These are phyloP conservation scores for Lanius ludovicianus DNA, from an alignment of 2,113 vertebrate species.

Conservation along the genomic window DNA sequence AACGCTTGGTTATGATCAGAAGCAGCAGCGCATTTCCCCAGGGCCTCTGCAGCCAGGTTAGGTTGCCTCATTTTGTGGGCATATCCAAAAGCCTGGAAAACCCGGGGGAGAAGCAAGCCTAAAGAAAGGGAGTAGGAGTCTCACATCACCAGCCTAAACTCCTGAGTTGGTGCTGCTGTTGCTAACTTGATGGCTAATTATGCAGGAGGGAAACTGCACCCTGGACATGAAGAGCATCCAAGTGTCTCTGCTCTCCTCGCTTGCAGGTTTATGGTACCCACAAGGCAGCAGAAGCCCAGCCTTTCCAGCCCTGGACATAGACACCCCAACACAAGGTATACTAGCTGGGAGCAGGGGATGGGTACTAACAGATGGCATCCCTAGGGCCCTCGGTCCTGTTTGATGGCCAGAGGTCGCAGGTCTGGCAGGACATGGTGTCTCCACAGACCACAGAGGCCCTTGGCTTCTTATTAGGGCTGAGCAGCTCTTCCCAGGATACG, in stretches of 20 bases:
- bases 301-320: neutral
- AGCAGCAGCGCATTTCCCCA: neutral
- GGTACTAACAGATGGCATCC: neutral
- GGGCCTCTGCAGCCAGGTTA: neutral
- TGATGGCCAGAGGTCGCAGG: fast-evolving
- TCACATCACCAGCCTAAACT: neutral
- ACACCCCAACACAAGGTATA: neutral
- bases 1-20: neutral
- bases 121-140: neutral
- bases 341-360: neutral
- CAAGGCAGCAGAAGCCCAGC: neutral
- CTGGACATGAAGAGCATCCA: neutral
- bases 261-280: neutral
- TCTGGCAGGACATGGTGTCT: neutral
- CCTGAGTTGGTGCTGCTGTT: neutral
- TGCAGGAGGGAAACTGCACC: neutral
- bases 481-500: neutral
- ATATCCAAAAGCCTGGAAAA: constrained; percentile 13
- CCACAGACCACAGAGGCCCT: neutral
- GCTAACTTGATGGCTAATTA: neutral
- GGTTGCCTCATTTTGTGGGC: neutral
- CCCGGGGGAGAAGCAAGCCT: neutral
- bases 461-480: neutral
- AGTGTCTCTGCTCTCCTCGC: neutral
- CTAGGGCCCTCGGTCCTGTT: neutral